phyloP scores from a whole-genome alignment of 2,113 vertebrate species.

The Neolamprologus cancellatus region DNA sequence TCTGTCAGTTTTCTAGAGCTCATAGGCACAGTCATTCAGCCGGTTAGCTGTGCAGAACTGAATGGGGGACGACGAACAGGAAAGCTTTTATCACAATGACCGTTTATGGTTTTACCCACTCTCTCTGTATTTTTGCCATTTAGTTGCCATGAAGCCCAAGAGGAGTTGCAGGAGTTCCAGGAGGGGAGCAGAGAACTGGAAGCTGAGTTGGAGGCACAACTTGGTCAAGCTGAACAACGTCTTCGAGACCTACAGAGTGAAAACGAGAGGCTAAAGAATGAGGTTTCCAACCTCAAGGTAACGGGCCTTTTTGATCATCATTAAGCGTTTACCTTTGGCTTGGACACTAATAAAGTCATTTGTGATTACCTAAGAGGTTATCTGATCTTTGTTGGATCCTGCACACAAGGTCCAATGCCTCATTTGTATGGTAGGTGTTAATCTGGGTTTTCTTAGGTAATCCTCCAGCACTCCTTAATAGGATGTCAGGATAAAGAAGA shows the following conservation, averaged over 20 bases:
- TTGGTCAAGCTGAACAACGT: slow-evolving; percentile 90
- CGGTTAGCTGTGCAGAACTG: background rate
- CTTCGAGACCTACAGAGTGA: slow-evolving; percentile 90
- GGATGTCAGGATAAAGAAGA: slow-evolving; percentile 45
- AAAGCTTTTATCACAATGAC: background rate
- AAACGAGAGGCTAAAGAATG: slow-evolving; percentile 92
- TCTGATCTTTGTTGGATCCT: background rate
- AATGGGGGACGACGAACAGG: background rate
- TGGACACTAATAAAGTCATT: background rate
- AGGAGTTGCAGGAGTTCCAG: slow-evolving; percentile 97
- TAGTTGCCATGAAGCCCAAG: slow-evolving; percentile 92
- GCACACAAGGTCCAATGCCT: background rate
- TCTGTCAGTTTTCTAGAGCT: slow-evolving; percentile 20
- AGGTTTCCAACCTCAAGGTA: slow-evolving; percentile 90
- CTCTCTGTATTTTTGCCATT: background rate
- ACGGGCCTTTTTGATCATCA: background rate
- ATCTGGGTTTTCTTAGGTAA: slow-evolving; percentile 12
- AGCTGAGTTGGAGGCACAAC: slow-evolving; percentile 93
- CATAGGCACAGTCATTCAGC: background rate
- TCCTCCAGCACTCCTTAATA: slow-evolving; percentile 36
- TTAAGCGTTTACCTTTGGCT: background rate
- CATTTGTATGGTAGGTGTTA: background rate
- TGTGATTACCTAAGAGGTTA: background rate
- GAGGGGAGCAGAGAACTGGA: slow-evolving; percentile 96
- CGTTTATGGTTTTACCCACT: background rate